phyloP scores from a whole-genome alignment of 2,888 invertebrate genomes.

The Punctoribates punctum region DNA sequence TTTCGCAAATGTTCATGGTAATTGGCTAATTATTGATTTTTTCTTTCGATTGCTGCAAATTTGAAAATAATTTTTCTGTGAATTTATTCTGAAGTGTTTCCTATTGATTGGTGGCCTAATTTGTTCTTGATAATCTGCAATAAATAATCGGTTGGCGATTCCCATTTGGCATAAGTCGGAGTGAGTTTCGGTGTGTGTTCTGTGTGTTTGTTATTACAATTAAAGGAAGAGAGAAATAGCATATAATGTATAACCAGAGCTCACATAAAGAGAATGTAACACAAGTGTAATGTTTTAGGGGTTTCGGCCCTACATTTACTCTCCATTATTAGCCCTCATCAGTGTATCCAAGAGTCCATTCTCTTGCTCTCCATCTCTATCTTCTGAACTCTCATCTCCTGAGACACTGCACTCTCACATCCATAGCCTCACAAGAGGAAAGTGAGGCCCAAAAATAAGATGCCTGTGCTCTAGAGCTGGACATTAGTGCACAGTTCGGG shows the following conservation, averaged over 20 bases:
- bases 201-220: conserved; percentile 12
- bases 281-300: conserved; percentile 1
- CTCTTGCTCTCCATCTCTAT: not conserved
- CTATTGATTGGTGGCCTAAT: too few species aligned
- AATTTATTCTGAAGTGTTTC: not conserved
- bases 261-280: not conserved
- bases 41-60: not conserved
- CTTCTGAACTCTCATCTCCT: not conserved
- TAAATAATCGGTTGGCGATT: too few species aligned
- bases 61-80: not conserved
- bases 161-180: too few species aligned
- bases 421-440: too few species aligned
- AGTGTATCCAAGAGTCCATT: not conserved
- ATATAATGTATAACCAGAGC: too few species aligned
- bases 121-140: too few species aligned
- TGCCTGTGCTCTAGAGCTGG: too few species aligned
- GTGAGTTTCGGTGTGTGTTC: too few species aligned
- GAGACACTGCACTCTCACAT: not conserved
- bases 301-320: not conserved
- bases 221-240: not conserved
- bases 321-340: not conserved
- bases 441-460: too few species aligned
- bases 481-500: too few species aligned
- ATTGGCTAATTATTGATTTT: not conserved
- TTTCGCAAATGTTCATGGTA: not conserved